Percentiles rank a stretch among this genome's conserved stretches.
Conservation (phyloP, 2,113 vertebrate species). For the Alectura lathami region DNA sequence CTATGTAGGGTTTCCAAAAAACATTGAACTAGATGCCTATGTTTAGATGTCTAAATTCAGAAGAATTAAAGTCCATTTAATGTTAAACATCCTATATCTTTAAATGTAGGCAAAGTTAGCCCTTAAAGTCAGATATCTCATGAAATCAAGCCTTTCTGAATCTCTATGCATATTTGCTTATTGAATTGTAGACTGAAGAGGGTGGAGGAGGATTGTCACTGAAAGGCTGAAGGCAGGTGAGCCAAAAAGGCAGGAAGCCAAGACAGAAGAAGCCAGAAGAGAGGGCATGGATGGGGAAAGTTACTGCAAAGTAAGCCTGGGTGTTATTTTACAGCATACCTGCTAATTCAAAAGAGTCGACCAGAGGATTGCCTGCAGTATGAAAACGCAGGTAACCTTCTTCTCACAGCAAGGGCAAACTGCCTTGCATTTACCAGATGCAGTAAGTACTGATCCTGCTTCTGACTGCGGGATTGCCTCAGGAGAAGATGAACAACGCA, state of each 20-base stretch:
- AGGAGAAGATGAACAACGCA: background rate
- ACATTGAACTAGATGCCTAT: background rate
- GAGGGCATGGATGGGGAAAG: background rate
- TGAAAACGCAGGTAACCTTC: background rate
- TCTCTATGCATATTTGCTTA: background rate
- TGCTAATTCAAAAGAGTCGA: background rate
- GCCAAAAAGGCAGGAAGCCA: background rate
- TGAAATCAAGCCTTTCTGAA: background rate
- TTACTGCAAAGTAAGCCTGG: background rate
- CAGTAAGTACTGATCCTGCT: background rate
- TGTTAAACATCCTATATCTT: background rate
- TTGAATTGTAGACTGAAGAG: background rate
- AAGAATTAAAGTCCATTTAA: background rate
- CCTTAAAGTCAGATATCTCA: background rate
- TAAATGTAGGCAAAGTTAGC: background rate
- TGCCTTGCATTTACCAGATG: background rate
- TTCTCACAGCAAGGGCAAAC: background rate
- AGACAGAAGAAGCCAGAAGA: background rate
- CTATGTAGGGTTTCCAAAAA: background rate
- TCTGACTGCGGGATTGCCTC: fast-evolving
- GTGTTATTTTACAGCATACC: background rate
- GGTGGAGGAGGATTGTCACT: background rate
- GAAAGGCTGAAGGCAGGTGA: background rate
- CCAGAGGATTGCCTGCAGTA: background rate
- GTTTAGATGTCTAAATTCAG: background rate